A percentile compares a stretch with the other conserved stretches of the same genome.
Evolutionary conservation across 2,888 invertebrate genomes (phyloP).

Genomic region (Ariolimax columbianus): DNA sequence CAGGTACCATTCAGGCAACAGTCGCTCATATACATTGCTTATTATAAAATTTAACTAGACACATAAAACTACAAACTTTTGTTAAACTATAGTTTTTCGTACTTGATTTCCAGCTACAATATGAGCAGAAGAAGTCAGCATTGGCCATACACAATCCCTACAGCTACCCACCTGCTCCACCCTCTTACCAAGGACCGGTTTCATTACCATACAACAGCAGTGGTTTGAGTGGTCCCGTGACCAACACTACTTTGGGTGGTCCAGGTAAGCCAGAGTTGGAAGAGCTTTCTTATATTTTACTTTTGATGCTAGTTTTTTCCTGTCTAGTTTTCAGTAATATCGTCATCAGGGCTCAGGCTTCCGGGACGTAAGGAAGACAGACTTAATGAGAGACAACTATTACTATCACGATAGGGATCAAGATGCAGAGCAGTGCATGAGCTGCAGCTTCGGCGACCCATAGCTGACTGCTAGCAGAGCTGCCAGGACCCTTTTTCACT

Average conservation of each 20-base stretch:
- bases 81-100: not conserved
- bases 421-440: too few species aligned
- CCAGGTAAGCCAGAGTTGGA: not conserved
- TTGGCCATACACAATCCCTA: slow-evolving; percentile 1
- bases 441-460: too few species aligned
- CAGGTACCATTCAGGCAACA: too few species aligned
- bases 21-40: too few species aligned
- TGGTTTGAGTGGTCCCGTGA: not conserved
- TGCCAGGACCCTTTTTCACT: too few species aligned
- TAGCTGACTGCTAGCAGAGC: too few species aligned
- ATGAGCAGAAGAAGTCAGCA: slow-evolving; percentile 25
- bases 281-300: not conserved
- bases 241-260: not conserved
- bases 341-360: too few species aligned
- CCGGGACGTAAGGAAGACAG: too few species aligned
- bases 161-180: not conserved
- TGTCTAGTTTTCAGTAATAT: too few species aligned
- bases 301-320: not conserved
- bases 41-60: too few species aligned
- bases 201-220: not conserved
- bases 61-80: not conserved
- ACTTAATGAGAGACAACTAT: too few species aligned
- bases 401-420: too few species aligned
- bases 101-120: slow-evolving; percentile 15
- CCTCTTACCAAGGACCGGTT: slow-evolving; percentile 24